These are phyloP conservation scores for Siderastrea siderea DNA, from an alignment of 92 coral and sea anemone genomes.

Conservation along the genomic window DNA sequence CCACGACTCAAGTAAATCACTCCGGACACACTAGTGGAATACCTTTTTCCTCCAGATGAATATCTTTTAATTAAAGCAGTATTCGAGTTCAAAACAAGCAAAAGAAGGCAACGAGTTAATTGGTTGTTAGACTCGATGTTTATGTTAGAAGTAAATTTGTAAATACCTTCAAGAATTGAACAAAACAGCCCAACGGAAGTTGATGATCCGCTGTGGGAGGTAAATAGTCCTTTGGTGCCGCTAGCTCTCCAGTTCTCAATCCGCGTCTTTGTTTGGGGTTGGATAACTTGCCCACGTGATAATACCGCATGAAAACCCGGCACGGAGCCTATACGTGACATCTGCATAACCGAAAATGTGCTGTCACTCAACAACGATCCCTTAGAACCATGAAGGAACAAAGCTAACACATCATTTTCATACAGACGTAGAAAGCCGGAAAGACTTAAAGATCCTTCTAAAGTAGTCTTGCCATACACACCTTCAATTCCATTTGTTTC, in stretches of 20 bases:
- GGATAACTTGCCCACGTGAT: slow-evolving; percentile 21
- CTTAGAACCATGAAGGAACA: slow-evolving; percentile 23
- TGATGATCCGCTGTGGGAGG: slow-evolving; percentile 46
- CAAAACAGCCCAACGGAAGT: slow-evolving; percentile 65
- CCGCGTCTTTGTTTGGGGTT: slow-evolving; percentile 14
- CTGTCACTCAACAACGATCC: slow-evolving; percentile 60
- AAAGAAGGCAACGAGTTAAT: slow-evolving; percentile 1
- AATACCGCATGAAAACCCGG: slow-evolving; percentile 72
- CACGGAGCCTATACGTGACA: slow-evolving; percentile 52
- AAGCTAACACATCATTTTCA: slow-evolving; percentile 49
- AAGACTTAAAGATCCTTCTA: slow-evolving; percentile 34
- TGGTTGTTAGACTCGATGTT: slow-evolving; percentile 14
- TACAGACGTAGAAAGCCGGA: slow-evolving; percentile 63
- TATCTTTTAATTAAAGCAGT: slow-evolving; percentile 21
- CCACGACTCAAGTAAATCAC: slow-evolving; percentile 55
- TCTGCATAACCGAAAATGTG: slow-evolving; percentile 60
- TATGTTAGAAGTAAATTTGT: slow-evolving; percentile 45
- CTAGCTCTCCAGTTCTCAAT: slow-evolving; percentile 47
- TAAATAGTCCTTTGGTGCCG: slow-evolving; percentile 47
- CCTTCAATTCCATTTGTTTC: slow-evolving; percentile 60
- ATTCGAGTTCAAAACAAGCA: slow-evolving; percentile 21
- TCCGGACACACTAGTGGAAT: slow-evolving; percentile 43
- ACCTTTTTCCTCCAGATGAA: not conserved
- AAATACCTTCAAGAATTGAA: slow-evolving; percentile 58
- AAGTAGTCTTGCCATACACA: slow-evolving; percentile 5